These are phyloP conservation scores for Sicus ferrugineus DNA, from an alignment of 2,888 invertebrate species.

Conservation along the genomic window DNA sequence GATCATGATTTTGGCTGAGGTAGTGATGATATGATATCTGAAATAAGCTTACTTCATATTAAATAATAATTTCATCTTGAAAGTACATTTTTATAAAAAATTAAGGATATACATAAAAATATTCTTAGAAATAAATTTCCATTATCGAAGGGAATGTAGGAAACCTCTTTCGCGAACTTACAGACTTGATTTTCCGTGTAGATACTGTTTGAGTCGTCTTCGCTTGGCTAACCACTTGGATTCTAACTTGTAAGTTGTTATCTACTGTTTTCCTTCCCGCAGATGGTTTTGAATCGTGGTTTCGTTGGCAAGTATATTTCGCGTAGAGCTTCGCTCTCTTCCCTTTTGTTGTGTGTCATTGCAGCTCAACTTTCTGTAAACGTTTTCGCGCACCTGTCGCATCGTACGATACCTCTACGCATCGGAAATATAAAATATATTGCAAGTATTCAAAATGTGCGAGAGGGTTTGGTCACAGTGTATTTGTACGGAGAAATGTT, in stretches of 20 bases:
- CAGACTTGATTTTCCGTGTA: too few species aligned
- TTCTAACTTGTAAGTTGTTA: not conserved
- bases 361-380: slow-evolving; percentile 9
- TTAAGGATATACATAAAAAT: too few species aligned
- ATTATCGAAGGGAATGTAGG: too few species aligned
- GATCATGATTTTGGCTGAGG: too few species aligned
- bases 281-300: slow-evolving; percentile 20
- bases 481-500: not conserved
- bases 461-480: not conserved
- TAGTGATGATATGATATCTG: too few species aligned
- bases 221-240: not conserved
- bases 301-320: slow-evolving; percentile 6
- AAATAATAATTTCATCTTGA: too few species aligned
- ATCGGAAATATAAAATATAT: not conserved
- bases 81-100: too few species aligned
- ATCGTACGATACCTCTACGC: slow-evolving; percentile 10
- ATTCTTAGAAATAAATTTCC: too few species aligned
- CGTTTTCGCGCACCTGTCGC: slow-evolving; percentile 13
- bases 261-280: not conserved
- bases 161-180: too few species aligned
- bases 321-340: not conserved
- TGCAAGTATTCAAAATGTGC: too few species aligned
- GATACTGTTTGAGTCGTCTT: not conserved
- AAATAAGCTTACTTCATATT: too few species aligned
- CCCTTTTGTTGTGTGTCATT: slow-evolving; percentile 12